Evolutionary conservation across 30 jellyfish, hydroid and myxozoan genomes (phyloP).

Genomic region (Chrysaora quinquecirrha): DNA sequence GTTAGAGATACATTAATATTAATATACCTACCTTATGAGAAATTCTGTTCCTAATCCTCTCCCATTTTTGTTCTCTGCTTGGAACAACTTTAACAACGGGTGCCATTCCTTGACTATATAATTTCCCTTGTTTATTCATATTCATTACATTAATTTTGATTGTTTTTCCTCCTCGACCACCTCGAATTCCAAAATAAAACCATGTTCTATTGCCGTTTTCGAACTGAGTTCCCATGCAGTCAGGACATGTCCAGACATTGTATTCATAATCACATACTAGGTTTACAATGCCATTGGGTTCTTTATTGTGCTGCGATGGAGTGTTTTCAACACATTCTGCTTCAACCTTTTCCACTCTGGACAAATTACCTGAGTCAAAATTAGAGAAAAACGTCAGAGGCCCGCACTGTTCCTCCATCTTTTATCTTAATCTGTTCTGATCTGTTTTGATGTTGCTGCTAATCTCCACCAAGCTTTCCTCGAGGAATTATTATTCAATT

Average conservation of each 20-base stretch:
- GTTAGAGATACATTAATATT: too few species aligned
- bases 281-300: too few species aligned
- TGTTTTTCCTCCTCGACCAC: conserved; percentile 59
- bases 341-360: conserved; percentile 65
- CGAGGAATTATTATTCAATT: too few species aligned
- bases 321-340: not conserved
- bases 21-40: conserved; percentile 67
- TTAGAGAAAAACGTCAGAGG: conserved; percentile 62
- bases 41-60: conserved; percentile 65
- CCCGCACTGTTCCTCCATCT: conserved; percentile 69
- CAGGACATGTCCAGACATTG: conserved; percentile 95
- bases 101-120: conserved; percentile 92
- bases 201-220: conserved; percentile 92
- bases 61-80: conserved; percentile 70
- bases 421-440: too few species aligned
- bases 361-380: conserved; percentile 87
- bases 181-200: conserved; percentile 90
- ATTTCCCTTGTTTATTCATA: conserved; percentile 77
- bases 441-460: too few species aligned
- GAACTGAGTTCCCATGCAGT: conserved; percentile 81
- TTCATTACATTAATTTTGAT: conserved; percentile 74
- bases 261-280: conserved; percentile 65
- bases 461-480: too few species aligned
- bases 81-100: conserved; percentile 53
- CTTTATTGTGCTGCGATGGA: not conserved